Conservation (phyloP, 2,113 vertebrate genomes). For the Gallinago paraguaiae region DNA sequence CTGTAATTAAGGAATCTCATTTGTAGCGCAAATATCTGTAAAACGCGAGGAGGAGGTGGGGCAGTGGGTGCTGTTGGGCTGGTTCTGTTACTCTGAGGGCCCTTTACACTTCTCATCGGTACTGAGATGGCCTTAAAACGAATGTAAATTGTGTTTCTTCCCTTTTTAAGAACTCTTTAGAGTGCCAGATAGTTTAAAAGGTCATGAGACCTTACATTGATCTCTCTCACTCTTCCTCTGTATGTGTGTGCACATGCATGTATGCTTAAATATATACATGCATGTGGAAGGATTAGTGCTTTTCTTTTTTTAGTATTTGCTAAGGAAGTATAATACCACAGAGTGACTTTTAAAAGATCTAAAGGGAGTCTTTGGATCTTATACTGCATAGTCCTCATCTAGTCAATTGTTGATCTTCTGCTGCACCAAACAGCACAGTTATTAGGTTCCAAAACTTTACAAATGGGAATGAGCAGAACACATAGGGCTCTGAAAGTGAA, state of each 20-base stretch:
- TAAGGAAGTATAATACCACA: neutral
- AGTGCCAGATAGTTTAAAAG: neutral
- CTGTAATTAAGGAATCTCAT: slow-evolving; percentile 34
- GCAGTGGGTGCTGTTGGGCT: neutral
- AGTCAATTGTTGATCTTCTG: neutral
- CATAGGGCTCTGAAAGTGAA: neutral
- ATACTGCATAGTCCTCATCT: neutral
- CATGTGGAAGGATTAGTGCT: neutral
- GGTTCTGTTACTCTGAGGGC: slow-evolving; percentile 5
- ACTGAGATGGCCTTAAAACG: neutral
- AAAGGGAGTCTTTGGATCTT: neutral
- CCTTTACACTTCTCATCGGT: neutral
- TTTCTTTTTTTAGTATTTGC: neutral
- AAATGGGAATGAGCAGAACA: neutral
- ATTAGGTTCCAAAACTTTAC: neutral
- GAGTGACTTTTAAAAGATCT: neutral
- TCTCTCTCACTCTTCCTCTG: neutral
- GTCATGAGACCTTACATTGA: neutral
- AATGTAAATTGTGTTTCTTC: neutral
- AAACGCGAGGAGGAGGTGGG: neutral
- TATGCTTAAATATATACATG: neutral
- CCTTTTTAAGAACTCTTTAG: neutral
- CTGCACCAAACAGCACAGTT: neutral
- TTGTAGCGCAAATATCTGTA: slow-evolving; percentile 40
- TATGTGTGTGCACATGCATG: neutral